phyloP scores from a whole-genome alignment of 2,797 vertebrate genomes.

The Tapirus indicus region DNA sequence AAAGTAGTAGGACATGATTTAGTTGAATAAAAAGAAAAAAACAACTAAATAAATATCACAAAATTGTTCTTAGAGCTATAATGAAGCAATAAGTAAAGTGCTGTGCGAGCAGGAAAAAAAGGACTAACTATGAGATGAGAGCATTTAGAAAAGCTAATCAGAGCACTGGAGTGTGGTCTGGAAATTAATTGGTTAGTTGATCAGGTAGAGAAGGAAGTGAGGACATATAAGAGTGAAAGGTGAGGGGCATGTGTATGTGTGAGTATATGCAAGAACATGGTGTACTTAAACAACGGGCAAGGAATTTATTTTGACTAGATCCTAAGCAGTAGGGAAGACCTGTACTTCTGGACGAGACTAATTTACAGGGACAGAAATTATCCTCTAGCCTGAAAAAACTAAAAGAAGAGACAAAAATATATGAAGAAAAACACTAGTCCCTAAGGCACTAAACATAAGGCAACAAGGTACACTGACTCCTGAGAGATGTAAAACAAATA shows the following conservation, averaged over 20 bases:
- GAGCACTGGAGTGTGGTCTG: neutral
- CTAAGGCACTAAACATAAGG: neutral
- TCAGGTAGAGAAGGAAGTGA: neutral
- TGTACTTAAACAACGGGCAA: neutral
- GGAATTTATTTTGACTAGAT: neutral
- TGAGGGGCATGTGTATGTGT: neutral
- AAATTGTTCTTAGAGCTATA: neutral
- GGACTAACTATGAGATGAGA: neutral
- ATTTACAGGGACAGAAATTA: neutral
- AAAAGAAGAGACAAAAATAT: neutral
- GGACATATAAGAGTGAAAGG: too few relatives aligned
- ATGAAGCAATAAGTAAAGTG: slow-evolving; percentile 21
- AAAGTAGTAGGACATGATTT: neutral
- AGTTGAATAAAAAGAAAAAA: neutral
- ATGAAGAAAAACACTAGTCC: neutral
- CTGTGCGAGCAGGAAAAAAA: neutral
- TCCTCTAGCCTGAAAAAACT: neutral
- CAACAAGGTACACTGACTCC: neutral
- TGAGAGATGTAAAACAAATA: neutral
- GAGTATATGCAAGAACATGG: neutral
- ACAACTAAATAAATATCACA: slow-evolving; percentile 19
- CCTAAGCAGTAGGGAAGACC: neutral
- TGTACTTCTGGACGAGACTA: neutral
- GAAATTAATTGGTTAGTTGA: slow-evolving; percentile 45
- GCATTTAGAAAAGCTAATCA: slow-evolving; percentile 24